These are phyloP conservation scores for Lepidurus packardi DNA, from an alignment of 1,140 invertebrate species.

Conservation along the genomic window DNA sequence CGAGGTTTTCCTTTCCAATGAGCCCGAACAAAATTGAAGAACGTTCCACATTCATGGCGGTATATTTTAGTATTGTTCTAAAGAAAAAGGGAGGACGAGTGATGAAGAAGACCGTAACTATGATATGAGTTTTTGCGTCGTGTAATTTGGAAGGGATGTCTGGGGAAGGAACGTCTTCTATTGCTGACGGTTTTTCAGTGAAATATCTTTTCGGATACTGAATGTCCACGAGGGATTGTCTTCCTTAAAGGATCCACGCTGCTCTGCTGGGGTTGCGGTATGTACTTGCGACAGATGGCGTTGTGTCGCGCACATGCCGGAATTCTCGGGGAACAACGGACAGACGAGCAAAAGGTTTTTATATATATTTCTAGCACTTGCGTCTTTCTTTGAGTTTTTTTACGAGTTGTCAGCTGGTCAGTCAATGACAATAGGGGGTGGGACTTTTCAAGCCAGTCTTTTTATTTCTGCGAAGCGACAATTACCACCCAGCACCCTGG, in stretches of 20 bases:
- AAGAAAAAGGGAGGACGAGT: neutral
- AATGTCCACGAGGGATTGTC: neutral
- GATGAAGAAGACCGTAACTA: neutral
- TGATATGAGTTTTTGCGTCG: conserved; percentile 11
- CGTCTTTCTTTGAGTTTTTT: conserved; percentile 13
- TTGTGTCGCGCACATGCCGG: neutral
- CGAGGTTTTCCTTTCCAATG: too few species aligned
- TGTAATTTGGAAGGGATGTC: neutral
- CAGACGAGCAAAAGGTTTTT: conserved; percentile 4
- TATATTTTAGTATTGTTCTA: neutral
- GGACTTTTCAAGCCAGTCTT: neutral
- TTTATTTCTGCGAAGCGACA: neutral
- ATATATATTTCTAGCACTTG: conserved; percentile 16
- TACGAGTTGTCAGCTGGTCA: conserved; percentile 10
- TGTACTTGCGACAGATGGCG: neutral
- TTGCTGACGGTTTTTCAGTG: neutral
- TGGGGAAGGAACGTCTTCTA: conserved; percentile 2
- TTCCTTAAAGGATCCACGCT: neutral
- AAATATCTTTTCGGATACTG: neutral
- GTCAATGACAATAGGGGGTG: conserved; percentile 3
- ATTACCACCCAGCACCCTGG: neutral
- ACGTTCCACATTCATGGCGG: neutral
- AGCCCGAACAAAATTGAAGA: too few species aligned
- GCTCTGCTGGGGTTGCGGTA: neutral
- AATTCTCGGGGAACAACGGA: neutral